Conservation (phyloP, 1,140 invertebrate genomes). For the Drosophila hydei region DNA sequence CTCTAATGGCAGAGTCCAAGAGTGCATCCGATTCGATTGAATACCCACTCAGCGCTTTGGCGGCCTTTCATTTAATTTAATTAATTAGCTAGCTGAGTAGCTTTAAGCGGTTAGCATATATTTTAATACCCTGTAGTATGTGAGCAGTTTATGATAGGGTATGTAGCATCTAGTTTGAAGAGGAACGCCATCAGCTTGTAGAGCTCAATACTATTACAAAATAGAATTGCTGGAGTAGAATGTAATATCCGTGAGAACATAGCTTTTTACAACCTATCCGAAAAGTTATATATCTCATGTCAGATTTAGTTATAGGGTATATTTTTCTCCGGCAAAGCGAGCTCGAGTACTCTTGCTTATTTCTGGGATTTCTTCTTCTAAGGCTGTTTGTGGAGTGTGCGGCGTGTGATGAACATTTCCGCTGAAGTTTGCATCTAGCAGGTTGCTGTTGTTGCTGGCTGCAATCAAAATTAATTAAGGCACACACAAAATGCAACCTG, state of each 20-base stretch:
- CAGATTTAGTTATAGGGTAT: background rate
- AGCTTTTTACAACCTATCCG: background rate
- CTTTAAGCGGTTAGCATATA: conserved; percentile 26
- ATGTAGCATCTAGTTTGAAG: background rate
- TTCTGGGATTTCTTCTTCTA: conserved; percentile 15
- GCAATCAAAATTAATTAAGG: conserved; percentile 82
- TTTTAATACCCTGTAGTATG: background rate
- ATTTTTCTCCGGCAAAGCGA: background rate
- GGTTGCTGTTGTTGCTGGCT: conserved; percentile 46
- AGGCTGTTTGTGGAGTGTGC: conserved; percentile 18
- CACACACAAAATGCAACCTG: conserved; percentile 57
- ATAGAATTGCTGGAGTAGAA: too few species aligned
- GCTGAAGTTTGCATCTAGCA: conserved; percentile 43
- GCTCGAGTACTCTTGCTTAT: conserved; percentile 1
- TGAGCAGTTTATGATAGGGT: background rate
- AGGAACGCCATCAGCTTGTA: too few species aligned
- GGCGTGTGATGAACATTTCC: conserved; percentile 78
- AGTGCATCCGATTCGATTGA: conserved; percentile 16
- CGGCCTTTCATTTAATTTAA: conserved; percentile 71
- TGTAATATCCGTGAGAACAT: too few species aligned
- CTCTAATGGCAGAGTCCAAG: conserved; percentile 5
- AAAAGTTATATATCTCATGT: background rate
- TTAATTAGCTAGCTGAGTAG: conserved; percentile 60
- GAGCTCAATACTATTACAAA: too few species aligned
- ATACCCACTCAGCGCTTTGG: conserved; percentile 21